phyloP scores from a whole-genome alignment of 1,140 invertebrate genomes.

The Helicoverpa zea region DNA sequence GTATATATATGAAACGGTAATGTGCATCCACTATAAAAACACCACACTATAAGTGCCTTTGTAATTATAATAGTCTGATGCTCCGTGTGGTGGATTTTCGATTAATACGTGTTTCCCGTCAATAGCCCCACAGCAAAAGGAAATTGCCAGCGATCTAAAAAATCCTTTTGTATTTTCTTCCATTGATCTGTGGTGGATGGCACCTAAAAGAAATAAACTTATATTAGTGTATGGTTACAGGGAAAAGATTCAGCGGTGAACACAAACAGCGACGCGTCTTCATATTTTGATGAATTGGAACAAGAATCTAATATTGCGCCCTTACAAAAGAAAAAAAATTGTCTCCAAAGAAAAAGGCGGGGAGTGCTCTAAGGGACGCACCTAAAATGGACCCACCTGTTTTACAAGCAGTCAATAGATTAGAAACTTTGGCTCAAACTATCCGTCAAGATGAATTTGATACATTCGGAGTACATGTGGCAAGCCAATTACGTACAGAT shows the following conservation, averaged over 20 bases:
- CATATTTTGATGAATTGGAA: too few relatives aligned
- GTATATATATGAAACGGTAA: too few relatives aligned
- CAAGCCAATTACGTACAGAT: too few relatives aligned
- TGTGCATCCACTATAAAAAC: not conserved
- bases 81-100: not conserved
- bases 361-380: not conserved
- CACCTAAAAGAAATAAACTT: too few relatives aligned
- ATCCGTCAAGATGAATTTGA: not conserved
- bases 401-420: conserved; percentile 3
- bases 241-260: too few relatives aligned
- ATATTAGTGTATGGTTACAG: too few relatives aligned
- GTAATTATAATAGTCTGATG: not conserved
- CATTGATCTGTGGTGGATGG: too few relatives aligned
- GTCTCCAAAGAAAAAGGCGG: too few relatives aligned
- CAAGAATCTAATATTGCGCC: too few relatives aligned
- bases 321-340: too few relatives aligned
- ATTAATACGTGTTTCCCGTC: conserved; percentile 2
- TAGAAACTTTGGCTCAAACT: not conserved
- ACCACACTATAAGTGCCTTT: conserved; percentile 3
- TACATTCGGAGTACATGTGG: too few relatives aligned
- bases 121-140: not conserved
- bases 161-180: not conserved
- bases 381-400: not conserved
- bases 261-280: too few relatives aligned
- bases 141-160: conserved; percentile 1